Conservation (phyloP, 1,140 invertebrate genomes). For the Diabrotica undecimpunctata region DNA sequence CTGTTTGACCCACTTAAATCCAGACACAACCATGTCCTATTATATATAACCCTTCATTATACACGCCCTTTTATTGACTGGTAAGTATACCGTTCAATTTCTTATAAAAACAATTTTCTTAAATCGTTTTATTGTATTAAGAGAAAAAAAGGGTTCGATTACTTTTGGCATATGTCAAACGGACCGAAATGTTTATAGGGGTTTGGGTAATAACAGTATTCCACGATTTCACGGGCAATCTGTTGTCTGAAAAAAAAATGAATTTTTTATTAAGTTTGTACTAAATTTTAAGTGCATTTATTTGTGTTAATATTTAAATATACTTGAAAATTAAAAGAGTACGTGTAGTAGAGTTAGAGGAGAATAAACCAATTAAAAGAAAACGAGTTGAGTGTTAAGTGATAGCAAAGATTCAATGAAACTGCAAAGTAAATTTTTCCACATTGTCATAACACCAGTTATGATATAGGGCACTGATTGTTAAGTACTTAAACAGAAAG, state of each 20-base stretch:
- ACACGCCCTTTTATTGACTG: constrained; percentile 1
- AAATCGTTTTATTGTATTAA: constrained; percentile 1
- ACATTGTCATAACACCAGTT: too few relatives aligned
- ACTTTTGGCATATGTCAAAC: background rate
- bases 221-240: background rate
- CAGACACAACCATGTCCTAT: background rate
- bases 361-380: too few relatives aligned
- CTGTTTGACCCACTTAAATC: background rate
- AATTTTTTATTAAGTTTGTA: too few relatives aligned
- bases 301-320: too few relatives aligned
- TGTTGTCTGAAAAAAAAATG: background rate
- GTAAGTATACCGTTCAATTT: constrained; percentile 2
- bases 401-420: too few relatives aligned
- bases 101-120: background rate
- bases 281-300: too few relatives aligned
- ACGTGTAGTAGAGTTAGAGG: too few relatives aligned
- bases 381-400: too few relatives aligned
- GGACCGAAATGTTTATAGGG: background rate
- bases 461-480: too few relatives aligned
- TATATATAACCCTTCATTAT: background rate
- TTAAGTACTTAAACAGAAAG: too few relatives aligned
- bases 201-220: background rate
- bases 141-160: background rate
- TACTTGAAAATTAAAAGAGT: too few relatives aligned
- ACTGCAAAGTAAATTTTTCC: too few relatives aligned